Evolutionary conservation across 2,113 vertebrate species (phyloP).

Genomic region (Rhabdomys dilectus): DNA sequence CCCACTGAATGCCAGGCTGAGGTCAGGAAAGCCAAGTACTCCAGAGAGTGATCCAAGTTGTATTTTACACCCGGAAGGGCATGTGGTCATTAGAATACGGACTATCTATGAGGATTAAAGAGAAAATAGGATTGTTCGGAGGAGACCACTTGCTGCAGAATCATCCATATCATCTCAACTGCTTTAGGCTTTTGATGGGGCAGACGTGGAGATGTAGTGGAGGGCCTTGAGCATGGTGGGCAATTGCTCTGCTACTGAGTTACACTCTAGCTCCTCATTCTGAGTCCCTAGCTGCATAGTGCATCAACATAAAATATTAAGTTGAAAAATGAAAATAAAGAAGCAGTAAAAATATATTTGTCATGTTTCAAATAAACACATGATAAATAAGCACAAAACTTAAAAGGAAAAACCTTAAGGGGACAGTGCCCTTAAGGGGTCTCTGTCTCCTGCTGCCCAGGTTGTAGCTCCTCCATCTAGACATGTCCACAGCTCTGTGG

Average conservation of each 20-base stretch:
- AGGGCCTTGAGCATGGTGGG: not conserved
- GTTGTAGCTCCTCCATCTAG: not conserved
- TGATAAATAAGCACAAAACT: not conserved
- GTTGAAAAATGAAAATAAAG: conserved; percentile 1
- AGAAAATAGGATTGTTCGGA: not conserved
- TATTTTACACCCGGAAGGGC: not conserved
- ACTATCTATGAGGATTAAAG: not conserved
- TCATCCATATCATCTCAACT: not conserved
- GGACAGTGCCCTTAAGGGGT: not conserved
- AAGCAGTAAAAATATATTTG: not conserved
- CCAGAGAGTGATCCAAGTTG: not conserved
- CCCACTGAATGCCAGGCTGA: not conserved
- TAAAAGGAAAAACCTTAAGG: not conserved
- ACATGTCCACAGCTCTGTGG: not conserved
- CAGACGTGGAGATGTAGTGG: not conserved
- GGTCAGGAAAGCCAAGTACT: not conserved
- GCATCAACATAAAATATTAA: not conserved
- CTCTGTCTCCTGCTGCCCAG: not conserved
- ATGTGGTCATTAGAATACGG: not conserved
- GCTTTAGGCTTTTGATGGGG: not conserved
- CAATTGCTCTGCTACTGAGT: not conserved
- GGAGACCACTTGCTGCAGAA: not conserved
- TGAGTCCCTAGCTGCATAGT: not conserved
- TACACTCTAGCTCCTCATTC: not conserved
- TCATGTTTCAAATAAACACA: not conserved